These are phyloP conservation scores for Planococcus citri DNA, from an alignment of 1,140 invertebrate genomes.

Conservation along the genomic window DNA sequence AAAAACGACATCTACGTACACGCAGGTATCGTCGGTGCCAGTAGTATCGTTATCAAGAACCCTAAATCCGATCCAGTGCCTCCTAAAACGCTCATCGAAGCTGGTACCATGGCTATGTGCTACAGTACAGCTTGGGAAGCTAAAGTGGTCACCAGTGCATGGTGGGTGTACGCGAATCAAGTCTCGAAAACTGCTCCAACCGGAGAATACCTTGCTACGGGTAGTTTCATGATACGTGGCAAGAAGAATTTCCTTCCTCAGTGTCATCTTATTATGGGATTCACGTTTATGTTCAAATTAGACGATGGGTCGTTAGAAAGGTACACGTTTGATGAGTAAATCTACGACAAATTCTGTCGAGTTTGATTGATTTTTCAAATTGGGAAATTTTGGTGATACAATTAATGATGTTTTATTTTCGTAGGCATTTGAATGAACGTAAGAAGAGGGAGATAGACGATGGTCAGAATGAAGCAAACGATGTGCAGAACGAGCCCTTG, in stretches of 20 bases:
- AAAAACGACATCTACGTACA: constrained; percentile 77
- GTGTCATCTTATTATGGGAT: constrained; percentile 79
- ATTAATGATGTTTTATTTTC: neutral
- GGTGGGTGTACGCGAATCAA: constrained; percentile 92
- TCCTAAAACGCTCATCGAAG: constrained; percentile 91
- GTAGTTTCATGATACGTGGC: constrained; percentile 97
- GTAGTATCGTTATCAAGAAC: constrained; percentile 91
- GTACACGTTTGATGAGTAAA: constrained; percentile 23
- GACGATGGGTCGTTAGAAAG: constrained; percentile 50
- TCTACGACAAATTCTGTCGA: no score
- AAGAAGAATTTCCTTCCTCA: constrained; percentile 95
- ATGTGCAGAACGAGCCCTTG: neutral
- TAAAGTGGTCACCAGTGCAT: constrained; percentile 85
- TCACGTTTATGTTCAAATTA: constrained; percentile 82
- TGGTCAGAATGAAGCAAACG: neutral
- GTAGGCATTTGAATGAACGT: neutral
- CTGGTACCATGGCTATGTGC: constrained; percentile 91
- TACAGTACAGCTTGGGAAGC: constrained; percentile 88
- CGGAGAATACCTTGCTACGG: constrained; percentile 89
- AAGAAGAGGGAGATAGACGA: constrained; percentile 5
- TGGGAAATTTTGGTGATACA: neutral
- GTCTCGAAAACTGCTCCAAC: constrained; percentile 97
- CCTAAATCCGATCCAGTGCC: constrained; percentile 54
- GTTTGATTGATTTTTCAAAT: neutral
- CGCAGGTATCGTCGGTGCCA: constrained; percentile 90